Percentiles rank a stretch among this genome's conserved stretches.
These are phyloP conservation scores for Glaucidium brasilianum DNA, from an alignment of 2,113 vertebrate species.

Conservation along the genomic window DNA sequence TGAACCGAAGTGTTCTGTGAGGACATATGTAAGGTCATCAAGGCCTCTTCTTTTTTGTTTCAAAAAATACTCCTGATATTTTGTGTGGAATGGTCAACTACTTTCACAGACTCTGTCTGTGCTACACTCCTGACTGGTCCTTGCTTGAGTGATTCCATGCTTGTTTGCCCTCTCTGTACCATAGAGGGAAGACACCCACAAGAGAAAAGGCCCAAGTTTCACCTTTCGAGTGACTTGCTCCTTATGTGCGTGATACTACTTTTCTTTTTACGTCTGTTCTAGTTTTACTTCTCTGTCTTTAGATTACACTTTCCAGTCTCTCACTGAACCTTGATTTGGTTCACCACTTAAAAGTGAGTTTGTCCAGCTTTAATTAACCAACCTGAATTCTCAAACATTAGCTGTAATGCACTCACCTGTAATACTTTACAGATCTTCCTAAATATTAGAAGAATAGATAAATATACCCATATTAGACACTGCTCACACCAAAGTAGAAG, in stretches of 20 bases:
- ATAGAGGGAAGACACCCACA: rapidly evolving
- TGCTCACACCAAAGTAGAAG: not conserved
- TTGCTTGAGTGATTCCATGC: not conserved
- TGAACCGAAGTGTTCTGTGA: not conserved
- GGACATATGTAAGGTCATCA: rapidly evolving
- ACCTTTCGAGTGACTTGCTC: not conserved
- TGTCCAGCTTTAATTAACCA: not conserved
- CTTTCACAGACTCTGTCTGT: not conserved
- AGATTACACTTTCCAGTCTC: not conserved
- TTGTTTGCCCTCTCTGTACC: not conserved
- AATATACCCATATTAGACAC: not conserved
- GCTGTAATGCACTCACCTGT: not conserved
- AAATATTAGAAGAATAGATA: not conserved
- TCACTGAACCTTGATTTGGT: not conserved
- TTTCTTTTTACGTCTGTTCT: not conserved
- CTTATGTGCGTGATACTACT: not conserved
- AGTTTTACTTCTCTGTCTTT: not conserved
- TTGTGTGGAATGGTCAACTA: not conserved
- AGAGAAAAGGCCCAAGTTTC: rapidly evolving
- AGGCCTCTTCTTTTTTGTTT: not conserved
- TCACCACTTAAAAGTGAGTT: not conserved
- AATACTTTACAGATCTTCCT: not conserved
- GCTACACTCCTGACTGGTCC: not conserved
- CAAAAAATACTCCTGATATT: not conserved
- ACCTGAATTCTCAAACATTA: not conserved